Evolutionary conservation across 2,888 invertebrate species (phyloP).

Genomic region (Girardia tigrina): DNA sequence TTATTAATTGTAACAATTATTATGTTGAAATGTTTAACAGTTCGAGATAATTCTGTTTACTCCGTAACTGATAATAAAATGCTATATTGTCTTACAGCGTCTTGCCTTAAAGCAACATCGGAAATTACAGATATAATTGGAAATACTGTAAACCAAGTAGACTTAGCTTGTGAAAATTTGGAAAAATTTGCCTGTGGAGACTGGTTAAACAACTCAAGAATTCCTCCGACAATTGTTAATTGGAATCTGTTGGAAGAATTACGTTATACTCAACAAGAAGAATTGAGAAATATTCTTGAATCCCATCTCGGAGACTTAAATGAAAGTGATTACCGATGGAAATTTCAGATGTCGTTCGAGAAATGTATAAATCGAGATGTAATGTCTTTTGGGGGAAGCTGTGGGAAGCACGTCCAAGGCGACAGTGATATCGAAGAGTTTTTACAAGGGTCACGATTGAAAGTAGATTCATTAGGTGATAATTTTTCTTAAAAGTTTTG

Average conservation of each 20-base stretch:
- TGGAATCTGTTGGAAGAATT: not conserved
- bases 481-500: no score
- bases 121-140: not conserved
- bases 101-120: not conserved
- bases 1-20: not conserved
- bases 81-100: not conserved
- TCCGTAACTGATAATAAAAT: not conserved
- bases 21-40: not conserved
- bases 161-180: not conserved
- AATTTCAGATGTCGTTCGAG: not conserved
- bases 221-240: not conserved
- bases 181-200: not conserved
- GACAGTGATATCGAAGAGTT: not conserved
- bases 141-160: not conserved
- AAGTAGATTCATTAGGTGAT: not conserved
- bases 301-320: not conserved
- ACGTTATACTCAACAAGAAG: not conserved
- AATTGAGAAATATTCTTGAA: constrained; percentile 11
- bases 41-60: not conserved
- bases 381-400: not conserved
- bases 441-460: not conserved
- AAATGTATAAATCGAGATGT: constrained; percentile 18
- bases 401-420: not conserved
- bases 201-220: not conserved
- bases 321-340: not conserved